phyloP scores from a whole-genome alignment of 1,140 invertebrate species.

The Halyomorpha halys region DNA sequence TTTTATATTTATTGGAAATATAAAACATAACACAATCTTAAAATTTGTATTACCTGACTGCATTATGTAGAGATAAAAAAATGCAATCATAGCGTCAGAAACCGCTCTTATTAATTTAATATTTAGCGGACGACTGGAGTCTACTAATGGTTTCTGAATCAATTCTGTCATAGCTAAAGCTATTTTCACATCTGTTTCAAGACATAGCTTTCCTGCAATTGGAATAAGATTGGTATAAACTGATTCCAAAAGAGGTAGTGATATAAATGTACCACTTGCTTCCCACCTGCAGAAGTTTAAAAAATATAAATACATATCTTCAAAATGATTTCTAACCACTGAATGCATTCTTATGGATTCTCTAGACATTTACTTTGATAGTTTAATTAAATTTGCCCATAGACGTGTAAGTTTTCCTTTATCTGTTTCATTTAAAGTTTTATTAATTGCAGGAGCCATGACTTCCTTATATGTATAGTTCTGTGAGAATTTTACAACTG shows the following conservation, averaged over 20 bases:
- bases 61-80: constrained; percentile 62
- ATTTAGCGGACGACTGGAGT: not conserved
- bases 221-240: constrained; percentile 24
- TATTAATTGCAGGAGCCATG: constrained; percentile 23
- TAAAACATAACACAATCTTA: too few relatives aligned
- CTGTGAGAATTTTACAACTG: constrained; percentile 39
- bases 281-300: constrained; percentile 30
- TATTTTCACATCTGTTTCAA: constrained; percentile 11
- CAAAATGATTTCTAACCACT: not conserved
- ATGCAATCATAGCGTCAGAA: constrained; percentile 55
- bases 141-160: constrained; percentile 19
- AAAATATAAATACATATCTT: not conserved
- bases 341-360: not conserved
- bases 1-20: too few relatives aligned
- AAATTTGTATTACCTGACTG: constrained; percentile 45
- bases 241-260: constrained; percentile 24
- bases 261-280: constrained; percentile 24
- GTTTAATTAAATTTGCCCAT: constrained; percentile 31
- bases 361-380: constrained; percentile 30
- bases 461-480: constrained; percentile 20
- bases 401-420: constrained; percentile 20
- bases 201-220: constrained; percentile 20
- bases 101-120: constrained; percentile 47
- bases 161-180: constrained; percentile 25
- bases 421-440: constrained; percentile 22